Evolutionary conservation across 2,888 invertebrate genomes (phyloP), one percentile per base, ranked within the genome.

Genomic region (Suillia variegata): DNA sequence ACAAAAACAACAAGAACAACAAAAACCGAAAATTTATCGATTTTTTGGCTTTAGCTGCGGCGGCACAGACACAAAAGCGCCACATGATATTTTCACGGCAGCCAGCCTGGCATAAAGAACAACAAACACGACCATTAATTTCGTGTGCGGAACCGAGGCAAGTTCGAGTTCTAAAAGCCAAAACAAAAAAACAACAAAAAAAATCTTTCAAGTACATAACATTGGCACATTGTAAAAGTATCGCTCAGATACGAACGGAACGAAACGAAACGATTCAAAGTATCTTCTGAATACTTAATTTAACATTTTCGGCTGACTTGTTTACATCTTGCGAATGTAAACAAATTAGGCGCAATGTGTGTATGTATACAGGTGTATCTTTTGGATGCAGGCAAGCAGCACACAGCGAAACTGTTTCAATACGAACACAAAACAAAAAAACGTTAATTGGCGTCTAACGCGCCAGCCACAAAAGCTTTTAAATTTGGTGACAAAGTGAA

Each of bases 1-100:
- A 38, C 15, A n/a, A 38, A 13, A n/a, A 38, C 38, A n/a, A n/a
- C 38, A 38, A n/a, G 38, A n/a, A n/a, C 6, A 38, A 38, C 4
- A n/a, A 45, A 45, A 45, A n/a, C 45, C 4, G n/a, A 38, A 38
- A 38, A 38, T 74, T 72, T 75, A 73, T 72, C 72, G 74, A 72
- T 75, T 70, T 74, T 75, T 75, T 73, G 73, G 24, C 20, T 45
- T 13, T 17, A 6, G 47, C 54, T 48, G 63, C 64, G 49, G 59
- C 71, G 70, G 69, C 70, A 74, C 69, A 79, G 78, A 79, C 78
- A 77, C 75, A 73, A 79, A 79, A 80, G 78, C 78, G 78, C 80
- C 80, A 79, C 70, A 67, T 66, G 68, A 67, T 63, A 55, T 63
- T 62, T 58, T 51, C 63, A 62, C 62, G 67, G 67, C 67, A 69